Conservation (phyloP, 2,888 invertebrate genomes). For the Pteria penguin region DNA sequence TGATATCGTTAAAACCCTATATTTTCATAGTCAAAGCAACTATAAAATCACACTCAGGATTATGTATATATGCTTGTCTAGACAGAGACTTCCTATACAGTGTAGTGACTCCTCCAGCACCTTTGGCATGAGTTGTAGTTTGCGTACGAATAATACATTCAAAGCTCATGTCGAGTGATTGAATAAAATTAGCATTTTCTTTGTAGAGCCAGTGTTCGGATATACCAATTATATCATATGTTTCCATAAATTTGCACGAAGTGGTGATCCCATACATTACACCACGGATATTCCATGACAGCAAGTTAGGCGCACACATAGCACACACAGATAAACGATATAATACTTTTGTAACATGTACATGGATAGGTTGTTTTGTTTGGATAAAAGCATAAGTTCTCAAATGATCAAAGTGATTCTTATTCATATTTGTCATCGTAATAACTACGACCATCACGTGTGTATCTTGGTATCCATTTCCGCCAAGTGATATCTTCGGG, state of each 20-base stretch:
- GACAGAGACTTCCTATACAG: background rate
- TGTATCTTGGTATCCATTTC: conserved; percentile 1
- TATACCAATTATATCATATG: background rate
- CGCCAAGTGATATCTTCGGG: conserved; percentile 12
- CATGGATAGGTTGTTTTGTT: no score
- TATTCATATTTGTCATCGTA: background rate
- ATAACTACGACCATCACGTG: background rate
- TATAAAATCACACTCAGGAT: background rate
- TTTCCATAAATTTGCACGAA: background rate
- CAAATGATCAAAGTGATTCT: background rate
- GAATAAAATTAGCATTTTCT: background rate
- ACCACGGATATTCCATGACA: conserved; percentile 26
- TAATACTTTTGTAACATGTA: no score
- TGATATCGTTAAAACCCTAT: background rate
- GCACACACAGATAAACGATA: no score
- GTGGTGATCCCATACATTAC: conserved; percentile 9
- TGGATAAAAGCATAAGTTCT: background rate
- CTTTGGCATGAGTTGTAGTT: background rate
- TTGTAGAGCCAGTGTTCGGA: conserved; percentile 14
- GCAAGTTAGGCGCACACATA: background rate
- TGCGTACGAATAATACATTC: background rate
- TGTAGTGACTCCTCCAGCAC: background rate
- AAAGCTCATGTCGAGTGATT: background rate
- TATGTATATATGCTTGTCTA: background rate
- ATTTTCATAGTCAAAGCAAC: background rate